Base-by-base conservation (phyloP, 2,888 invertebrate species). In the Aricia artaxerxes region DNA sequence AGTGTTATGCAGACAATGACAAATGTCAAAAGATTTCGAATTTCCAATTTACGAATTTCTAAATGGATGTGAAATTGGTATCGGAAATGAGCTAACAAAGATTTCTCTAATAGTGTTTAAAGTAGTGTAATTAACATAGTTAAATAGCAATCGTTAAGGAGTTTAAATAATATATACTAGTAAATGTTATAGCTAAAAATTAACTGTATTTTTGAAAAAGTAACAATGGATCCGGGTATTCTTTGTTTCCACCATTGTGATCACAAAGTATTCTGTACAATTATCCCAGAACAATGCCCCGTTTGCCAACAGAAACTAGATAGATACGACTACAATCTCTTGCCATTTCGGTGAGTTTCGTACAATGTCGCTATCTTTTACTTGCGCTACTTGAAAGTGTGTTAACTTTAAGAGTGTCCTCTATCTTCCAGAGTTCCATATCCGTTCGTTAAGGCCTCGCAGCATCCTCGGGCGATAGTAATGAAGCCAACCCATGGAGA, bases 211-310 rank as follows among this genome's bases (percentile, higher is more conserved):
- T 53, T 53, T 35, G 16, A 53, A 38, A 24, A 24, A 69, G 79
- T 77, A 80, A 84, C 80, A 82, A 96, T 96, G 95, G 97, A 97
- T 95, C 97, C 97, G 85, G 97, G 97, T 86, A 97, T 98, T 88
- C 95, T 98, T 89, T 98, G 98, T 95, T 98, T 98, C 92, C 97
- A 98, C 94, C 98, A 98, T 92, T 98, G 98, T 90, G 96, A 95
- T 80, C 95, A 96, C 82, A 96, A 97, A 93, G 96, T 98, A 84
- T 98, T 98, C 93, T 98, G 98, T 89, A 97, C 97, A 86, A 92
- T 94, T 83, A 95, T 98, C 86, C 98, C 98, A 77, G 95, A 96
- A 86, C 91, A 92, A 83, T 98, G 98, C 89, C 98, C 98, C 79
- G 95, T 97, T 84, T 98, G 98, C 91, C 94, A 95, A 83, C 94